phyloP scores from a whole-genome alignment of 1,140 invertebrate species.

The Aphaenogaster floridana region DNA sequence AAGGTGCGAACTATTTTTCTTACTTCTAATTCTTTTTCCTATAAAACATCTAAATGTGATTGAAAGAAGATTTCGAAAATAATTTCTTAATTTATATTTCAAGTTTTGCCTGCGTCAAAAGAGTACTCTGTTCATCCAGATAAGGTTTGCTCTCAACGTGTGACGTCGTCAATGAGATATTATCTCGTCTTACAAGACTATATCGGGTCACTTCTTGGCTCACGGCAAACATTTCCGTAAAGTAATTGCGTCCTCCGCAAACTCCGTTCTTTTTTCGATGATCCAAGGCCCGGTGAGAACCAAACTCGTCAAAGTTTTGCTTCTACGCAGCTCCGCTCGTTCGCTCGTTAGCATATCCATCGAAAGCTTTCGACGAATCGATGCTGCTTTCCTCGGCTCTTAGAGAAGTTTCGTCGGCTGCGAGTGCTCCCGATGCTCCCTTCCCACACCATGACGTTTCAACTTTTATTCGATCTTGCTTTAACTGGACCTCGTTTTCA shows the following conservation, averaged over 20 bases:
- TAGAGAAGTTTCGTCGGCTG: slow-evolving; percentile 22
- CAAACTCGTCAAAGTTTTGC: slow-evolving; percentile 37
- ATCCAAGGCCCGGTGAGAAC: neutral
- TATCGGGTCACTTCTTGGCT: neutral
- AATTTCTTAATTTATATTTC: neutral
- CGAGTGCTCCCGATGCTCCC: neutral
- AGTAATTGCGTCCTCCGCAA: slow-evolving; percentile 49
- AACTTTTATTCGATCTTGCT: slow-evolving; percentile 41
- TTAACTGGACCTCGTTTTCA: slow-evolving; percentile 23
- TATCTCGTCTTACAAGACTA: slow-evolving; percentile 7
- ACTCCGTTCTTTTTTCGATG: slow-evolving; percentile 53
- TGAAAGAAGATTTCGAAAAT: neutral
- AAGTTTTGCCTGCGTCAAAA: neutral
- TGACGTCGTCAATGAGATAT: slow-evolving; percentile 21
- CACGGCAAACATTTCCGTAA: slow-evolving; percentile 33
- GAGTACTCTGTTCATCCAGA: neutral
- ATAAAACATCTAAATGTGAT: neutral
- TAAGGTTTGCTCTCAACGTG: neutral
- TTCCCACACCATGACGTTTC: slow-evolving; percentile 15
- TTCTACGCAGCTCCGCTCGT: neutral
- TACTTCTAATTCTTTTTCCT: neutral
- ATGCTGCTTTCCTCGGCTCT: slow-evolving; percentile 7
- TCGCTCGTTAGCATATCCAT: slow-evolving; percentile 69
- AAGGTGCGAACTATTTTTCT: neutral
- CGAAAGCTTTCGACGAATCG: slow-evolving; percentile 62